phyloP scores from a whole-genome alignment of 2,113 vertebrate species.

The Nymphicus hollandicus region DNA sequence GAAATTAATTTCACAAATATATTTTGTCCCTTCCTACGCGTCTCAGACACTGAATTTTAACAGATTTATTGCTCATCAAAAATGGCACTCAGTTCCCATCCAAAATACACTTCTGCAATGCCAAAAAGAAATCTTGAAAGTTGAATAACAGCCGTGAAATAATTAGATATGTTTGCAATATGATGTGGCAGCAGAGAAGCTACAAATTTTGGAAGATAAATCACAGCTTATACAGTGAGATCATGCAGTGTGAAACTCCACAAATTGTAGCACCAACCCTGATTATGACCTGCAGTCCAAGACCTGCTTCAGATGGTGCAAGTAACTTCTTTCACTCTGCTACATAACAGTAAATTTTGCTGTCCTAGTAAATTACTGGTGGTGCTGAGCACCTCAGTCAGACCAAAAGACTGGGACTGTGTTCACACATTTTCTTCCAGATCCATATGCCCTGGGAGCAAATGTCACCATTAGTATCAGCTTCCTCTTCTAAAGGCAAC shows the following conservation, averaged over 20 bases:
- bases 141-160: neutral
- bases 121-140: neutral
- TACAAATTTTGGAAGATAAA: neutral
- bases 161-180: neutral
- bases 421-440: accelerated
- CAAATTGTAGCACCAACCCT: neutral
- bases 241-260: neutral
- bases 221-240: neutral
- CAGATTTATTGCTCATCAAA: neutral
- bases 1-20: neutral
- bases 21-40: neutral
- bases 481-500: neutral
- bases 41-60: neutral
- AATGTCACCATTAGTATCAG: too few relatives aligned
- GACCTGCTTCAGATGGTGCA: neutral
- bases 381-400: neutral
- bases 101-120: neutral
- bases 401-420: neutral
- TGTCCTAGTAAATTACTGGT: neutral
- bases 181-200: neutral
- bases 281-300: neutral
- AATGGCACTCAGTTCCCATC: neutral
- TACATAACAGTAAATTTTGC: accelerated
- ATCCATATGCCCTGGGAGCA: neutral
- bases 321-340: neutral